Base-by-base conservation (phyloP, 1,140 invertebrate genomes). In the Scylla paramamosain region DNA sequence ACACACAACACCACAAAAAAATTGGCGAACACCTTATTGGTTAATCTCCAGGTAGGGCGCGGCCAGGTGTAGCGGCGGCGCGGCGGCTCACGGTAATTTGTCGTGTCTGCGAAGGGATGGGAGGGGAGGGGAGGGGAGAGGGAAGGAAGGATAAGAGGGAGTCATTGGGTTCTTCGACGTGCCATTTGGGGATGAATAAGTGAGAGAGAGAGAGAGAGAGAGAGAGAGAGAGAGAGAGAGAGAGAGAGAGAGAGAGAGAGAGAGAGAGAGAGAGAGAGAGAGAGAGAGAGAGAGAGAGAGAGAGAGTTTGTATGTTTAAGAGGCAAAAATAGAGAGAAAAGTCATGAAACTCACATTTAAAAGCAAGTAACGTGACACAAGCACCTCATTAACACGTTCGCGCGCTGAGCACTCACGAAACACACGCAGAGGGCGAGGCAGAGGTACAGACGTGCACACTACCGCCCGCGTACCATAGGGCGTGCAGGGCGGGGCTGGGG, bases 161-260 rank as follows among this genome's bases (percentile, higher is more conserved):
- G 52, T 59, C 52, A 59, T 59, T 59, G 52, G 52, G 52, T 59
- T 8, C 52, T 59, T 20, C 10, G 52, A 20, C 10, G 1, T 12
- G 52, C 52, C 52, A 20, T 59, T 59, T 59, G 52, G 52, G 20
- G 52, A 59, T 12, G 52, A 59, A 59, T 12, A 59, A 59, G 10
- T 59, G 52, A 59, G 20, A 59, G 52, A 59, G 20, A 59, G 67
- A 7, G 67, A 7, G 67, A n/a, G 67, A n/a, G 67, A 77, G n/a
- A 77, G 67, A 77, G 67, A 77, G 67, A 77, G 67, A 77, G 67
- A 77, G 67, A 77, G 67, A 77, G 67, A 59, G 67, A 77, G 67
- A 77, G 67, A 77, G 67, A 77, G 67, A 77, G 67, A 77, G 67
- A 77, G 67, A 77, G 67, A 77, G 67, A 77, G 67, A 77, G 67